phyloP scores from a whole-genome alignment of 2,113 vertebrate species.

The Laticauda colubrina region DNA sequence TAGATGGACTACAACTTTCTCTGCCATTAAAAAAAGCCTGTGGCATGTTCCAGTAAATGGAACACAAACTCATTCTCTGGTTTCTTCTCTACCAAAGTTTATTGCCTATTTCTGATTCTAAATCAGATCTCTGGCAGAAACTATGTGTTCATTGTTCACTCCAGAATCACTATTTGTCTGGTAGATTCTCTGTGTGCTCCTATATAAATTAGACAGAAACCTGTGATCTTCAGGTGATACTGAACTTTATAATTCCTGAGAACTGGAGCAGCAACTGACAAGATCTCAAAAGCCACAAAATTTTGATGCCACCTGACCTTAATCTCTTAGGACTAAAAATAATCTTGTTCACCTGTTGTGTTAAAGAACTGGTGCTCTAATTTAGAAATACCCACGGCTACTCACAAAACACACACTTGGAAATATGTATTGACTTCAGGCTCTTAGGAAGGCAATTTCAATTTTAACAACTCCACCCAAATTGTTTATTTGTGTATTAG shows the following conservation, averaged over 20 bases:
- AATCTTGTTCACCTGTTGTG: neutral
- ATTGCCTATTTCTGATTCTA: neutral
- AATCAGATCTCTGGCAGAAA: neutral
- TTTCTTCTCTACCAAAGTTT: neutral
- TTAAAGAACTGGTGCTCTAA: neutral
- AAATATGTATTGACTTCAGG: neutral
- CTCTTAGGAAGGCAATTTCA: neutral
- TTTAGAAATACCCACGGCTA: neutral
- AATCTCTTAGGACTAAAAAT: neutral
- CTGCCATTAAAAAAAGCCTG: neutral
- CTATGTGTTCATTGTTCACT: neutral
- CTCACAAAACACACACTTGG: neutral
- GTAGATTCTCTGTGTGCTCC: neutral
- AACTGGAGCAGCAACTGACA: neutral
- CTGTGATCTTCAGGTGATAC: neutral
- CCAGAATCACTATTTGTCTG: neutral
- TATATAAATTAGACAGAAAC: neutral
- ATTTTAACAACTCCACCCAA: neutral
- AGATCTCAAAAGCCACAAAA: neutral
- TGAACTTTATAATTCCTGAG: neutral
- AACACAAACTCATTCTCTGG: neutral
- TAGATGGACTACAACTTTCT: neutral
- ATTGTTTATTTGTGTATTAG: neutral
- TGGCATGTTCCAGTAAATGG: neutral
- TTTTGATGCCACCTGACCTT: neutral